Evolutionary conservation across 64 coral and sea anemone genomes (phyloP), one percentile per base, ranked within the genome.

Genomic region (Montipora cactus): DNA sequence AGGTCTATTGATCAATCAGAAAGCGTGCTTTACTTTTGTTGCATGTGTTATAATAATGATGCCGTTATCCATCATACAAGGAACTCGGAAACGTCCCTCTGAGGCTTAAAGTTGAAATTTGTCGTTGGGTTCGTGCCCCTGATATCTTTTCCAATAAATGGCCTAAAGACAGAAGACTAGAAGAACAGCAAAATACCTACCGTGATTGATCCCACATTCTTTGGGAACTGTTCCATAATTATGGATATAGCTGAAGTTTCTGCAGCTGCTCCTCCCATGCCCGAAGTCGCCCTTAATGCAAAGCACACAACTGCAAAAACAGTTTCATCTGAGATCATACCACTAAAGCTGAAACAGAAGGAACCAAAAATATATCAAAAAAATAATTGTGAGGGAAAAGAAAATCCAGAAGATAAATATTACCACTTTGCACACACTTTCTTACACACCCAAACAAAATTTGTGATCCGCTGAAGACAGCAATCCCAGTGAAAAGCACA

Each of bases 381-480:
- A 28, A 28, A 28, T 28, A 28, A 28, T 28, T 28, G 28, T 28
- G 28, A 28, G 28, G 28, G 28, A 28, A 28, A 28, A 55, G 52
- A 55, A 55, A 55, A 7, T 55, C 52, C 52, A 55, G 52, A 10
- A 55, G 9, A 55, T 55, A 10, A 55, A 66, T 15, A 66, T 66
- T 66, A 66, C 10, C 4, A 28, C 28, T 28, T 28, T 28, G 28
- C 28, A 28, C 28, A 28, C 28, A 28, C 28, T 28, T 47, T 49
- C 44, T 49, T 12, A 28, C 79, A 61, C 21, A 81, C 79, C 79
- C 79, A 61, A 81, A 81, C 19, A 81, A 81, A 81, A 81, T 15
- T 37, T 21, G 12, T 9, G 79, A 81, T 81, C 79, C 79, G 23
- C 79, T 53, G n/a, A 49, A 37, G 23, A 81, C n/a, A 81, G 61